Base-by-base conservation (phyloP, 2,888 invertebrate genomes). In the Xanthia togata region DNA sequence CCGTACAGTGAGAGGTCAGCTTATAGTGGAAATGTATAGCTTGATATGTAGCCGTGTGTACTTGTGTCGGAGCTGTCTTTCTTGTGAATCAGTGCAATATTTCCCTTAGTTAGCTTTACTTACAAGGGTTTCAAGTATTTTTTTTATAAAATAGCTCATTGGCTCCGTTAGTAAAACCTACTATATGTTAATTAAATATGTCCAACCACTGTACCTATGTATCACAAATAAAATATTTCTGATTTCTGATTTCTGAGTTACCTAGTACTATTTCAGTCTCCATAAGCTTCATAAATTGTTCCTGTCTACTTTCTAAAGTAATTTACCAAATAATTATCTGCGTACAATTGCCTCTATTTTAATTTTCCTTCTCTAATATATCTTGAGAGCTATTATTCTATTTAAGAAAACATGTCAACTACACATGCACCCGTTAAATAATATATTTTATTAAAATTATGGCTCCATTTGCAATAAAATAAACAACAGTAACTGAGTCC, bases 401-500 rank as follows among this genome's bases (percentile, higher is more conserved):
- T 26, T 64, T 9, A n/a, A 55, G 65, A 55, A 55, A 55, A 41
- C 50, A 53, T 65, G 44, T 76, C 47, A 70, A 55, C n/a, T 64
- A 38, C 68, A 79, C 35, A 44, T 65, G 59, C 11, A 65, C 6
- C 23, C 20, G 50, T 50, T 41, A 64, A 63, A 64, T 74, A 35
- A 60, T 31, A 41, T 47, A 17, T 55, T 5, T 35, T 23, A 50
- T 11, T 71, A 57, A 63, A 63, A 23, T 53, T 41, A 63, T 17
- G 31, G 14, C 63, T 20, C 9, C 26, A 64, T 59, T 71, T 55
- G 63, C 62, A 76, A 76, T 68, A 68, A 73, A 75, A 63, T 53
- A 59, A 44, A 75, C 31, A 38, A 31, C 31, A 31, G 31, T 31
- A 31, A n/a, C 50, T 60, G 3, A 31, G n/a, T 65, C 38, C 3